Percentiles rank a stretch among this genome's conserved stretches.
Conservation (phyloP, 2,797 vertebrate species). For the Thripadectes ignobilis region DNA sequence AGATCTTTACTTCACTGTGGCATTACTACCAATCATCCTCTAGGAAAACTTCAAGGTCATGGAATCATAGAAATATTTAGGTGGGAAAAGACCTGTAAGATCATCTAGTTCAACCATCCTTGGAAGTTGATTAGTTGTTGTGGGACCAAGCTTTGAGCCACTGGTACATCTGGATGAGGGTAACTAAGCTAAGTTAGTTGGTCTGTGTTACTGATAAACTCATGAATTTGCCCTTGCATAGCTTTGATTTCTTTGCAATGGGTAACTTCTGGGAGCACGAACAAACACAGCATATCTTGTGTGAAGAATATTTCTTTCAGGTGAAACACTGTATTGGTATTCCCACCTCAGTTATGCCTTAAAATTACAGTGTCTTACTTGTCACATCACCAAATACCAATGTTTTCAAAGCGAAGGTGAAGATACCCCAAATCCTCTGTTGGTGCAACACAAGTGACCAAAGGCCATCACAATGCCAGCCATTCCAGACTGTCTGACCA, state of each 20-base stretch:
- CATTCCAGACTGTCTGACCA: background rate
- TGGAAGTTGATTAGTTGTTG: background rate
- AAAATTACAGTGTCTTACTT: background rate
- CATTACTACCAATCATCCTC: background rate
- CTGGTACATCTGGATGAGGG: background rate
- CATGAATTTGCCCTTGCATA: background rate
- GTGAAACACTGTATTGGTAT: background rate
- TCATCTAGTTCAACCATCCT: fast-evolving
- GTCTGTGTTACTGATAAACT: background rate
- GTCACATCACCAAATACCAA: background rate
- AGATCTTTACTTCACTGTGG: background rate
- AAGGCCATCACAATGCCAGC: background rate
- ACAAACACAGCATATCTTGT: background rate
- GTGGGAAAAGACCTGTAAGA: background rate
- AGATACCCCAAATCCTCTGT: background rate
- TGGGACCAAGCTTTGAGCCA: background rate
- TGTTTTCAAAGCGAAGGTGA: background rate
- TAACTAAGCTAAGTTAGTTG: background rate
- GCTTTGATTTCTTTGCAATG: background rate
- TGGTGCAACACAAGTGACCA: background rate
- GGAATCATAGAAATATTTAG: background rate
- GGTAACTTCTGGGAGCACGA: background rate
- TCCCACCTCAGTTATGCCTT: background rate
- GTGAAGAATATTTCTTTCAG: background rate
- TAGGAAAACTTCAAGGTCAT: background rate